Evolutionary conservation across 2,888 invertebrate genomes (phyloP).

Genomic region (Teleogryllus oceanicus): DNA sequence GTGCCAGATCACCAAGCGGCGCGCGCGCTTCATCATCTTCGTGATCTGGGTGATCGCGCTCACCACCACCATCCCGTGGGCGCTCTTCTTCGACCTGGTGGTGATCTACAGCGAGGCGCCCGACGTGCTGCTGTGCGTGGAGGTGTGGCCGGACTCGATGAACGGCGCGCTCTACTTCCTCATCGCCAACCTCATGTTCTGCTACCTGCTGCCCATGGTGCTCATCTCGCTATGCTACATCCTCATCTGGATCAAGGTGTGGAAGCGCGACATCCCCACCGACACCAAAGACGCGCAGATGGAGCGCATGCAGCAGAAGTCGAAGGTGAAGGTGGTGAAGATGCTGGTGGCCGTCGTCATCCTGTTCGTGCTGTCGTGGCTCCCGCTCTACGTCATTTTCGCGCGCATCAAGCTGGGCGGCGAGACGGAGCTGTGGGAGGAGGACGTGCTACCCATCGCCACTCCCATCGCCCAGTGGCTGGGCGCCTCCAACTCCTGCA

Average conservation of each 20-base stretch:
- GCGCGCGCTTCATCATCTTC: slow-evolving; percentile 82
- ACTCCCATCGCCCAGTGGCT: slow-evolving; percentile 90
- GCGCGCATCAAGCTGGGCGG: slow-evolving; percentile 81
- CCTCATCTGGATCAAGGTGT: slow-evolving; percentile 87
- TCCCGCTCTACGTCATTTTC: slow-evolving; percentile 86
- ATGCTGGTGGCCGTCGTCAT: slow-evolving; percentile 92
- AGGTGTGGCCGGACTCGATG: slow-evolving; percentile 80
- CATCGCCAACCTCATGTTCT: slow-evolving; percentile 81
- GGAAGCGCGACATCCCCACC: slow-evolving; percentile 82
- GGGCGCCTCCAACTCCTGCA: slow-evolving; percentile 90
- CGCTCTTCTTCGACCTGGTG: slow-evolving; percentile 81
- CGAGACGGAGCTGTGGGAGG: slow-evolving; percentile 70
- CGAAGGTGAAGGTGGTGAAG: slow-evolving; percentile 58
- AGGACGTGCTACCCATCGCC: slow-evolving; percentile 71
- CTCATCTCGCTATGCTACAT: slow-evolving; percentile 89
- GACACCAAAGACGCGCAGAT: slow-evolving; percentile 88
- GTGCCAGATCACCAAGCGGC: slow-evolving; percentile 83
- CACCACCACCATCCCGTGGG: slow-evolving; percentile 84
- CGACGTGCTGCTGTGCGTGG: slow-evolving; percentile 70
- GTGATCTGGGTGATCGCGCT: slow-evolving; percentile 87
- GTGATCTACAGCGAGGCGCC: slow-evolving; percentile 70
- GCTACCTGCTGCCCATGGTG: slow-evolving; percentile 87
- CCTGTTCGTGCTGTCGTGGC: slow-evolving; percentile 89
- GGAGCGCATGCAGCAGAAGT: slow-evolving; percentile 90
- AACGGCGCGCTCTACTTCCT: slow-evolving; percentile 83